phyloP scores from a whole-genome alignment of 2,113 vertebrate genomes.

The Xenopus tropicalis region UCB_Xtro_10.0 CM004448.2:128447501-128448000 shows the following conservation, averaged over 20 bases:
- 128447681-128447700: conserved; percentile 36
- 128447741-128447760: conserved; percentile 39
- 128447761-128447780: conserved; percentile 29
- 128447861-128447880: not conserved
- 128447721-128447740: conserved; percentile 40
- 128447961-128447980: conserved; percentile 24
- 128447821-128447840: conserved; percentile 17
- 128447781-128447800: conserved; percentile 44
- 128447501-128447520: conserved; percentile 50
- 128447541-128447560: conserved; percentile 52
- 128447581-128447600: conserved; percentile 47
- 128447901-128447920: conserved; percentile 6
- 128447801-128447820: conserved; percentile 29
- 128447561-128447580: conserved; percentile 57
- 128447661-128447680: conserved; percentile 40
- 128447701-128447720: conserved; percentile 35
- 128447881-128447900: conserved; percentile 4
- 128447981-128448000: conserved; percentile 15
- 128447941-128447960: conserved; percentile 8
- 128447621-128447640: conserved; percentile 49
- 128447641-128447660: conserved; percentile 33
- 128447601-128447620: conserved; percentile 39
- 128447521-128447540: conserved; percentile 50
- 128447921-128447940: conserved; percentile 2
- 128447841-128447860: conserved; percentile 37